Evolutionary conservation across 2,113 vertebrate species (phyloP), one percentile per base, ranked within the genome.

Genomic region (Pedionomus torquatus): DNA sequence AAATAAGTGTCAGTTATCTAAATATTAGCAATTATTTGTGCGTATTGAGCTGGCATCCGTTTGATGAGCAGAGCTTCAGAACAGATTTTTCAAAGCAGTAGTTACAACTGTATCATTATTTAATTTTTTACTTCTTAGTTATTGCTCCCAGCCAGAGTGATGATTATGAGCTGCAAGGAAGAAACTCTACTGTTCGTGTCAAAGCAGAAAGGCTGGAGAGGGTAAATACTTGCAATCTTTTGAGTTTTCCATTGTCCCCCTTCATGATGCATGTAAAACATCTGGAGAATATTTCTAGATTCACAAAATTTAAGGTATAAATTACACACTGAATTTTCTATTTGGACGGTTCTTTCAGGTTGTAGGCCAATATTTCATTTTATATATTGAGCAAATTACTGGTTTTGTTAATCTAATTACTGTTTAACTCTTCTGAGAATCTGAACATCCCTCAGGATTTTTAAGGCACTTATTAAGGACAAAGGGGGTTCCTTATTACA

Each of bases 191-290:
- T 93, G 46, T 96, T 95, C 98, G 97, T 61, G 93, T 99, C 85
- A 98, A 98, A 96, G 96, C 98, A 88, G 99, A 99, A 76, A 98
- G 98, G 61, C 90, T 99, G 93, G 98, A 99, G 94, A 98, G 98
- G 99, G 99, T 99, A 97, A 98, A 95, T 89, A 80, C 48, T 68
- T 94, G 30, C 8, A 77, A 61, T 83, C 77, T 91, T 63, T 46
- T 55, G 43, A 75, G 25, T 58, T 81, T 61, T 86, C 24, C 88
- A 95, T 96, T 87, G 87, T 85, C 13, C n/a, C 49, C 48, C 8
- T 90, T 78, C 71, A n/a, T 13, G 15, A 60, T 35, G 11, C 70
- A 52, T 55, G 18, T 83, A 60, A 90, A 89, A 78, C 51, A 37
- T 13, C 46, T 33, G 43, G 55, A 79, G 60, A 31, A 0, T 31